A percentile compares a stretch with the other conserved stretches of the same genome.
Conservation (phyloP, 2,113 vertebrate genomes). For the Elephas maximus region DNA sequence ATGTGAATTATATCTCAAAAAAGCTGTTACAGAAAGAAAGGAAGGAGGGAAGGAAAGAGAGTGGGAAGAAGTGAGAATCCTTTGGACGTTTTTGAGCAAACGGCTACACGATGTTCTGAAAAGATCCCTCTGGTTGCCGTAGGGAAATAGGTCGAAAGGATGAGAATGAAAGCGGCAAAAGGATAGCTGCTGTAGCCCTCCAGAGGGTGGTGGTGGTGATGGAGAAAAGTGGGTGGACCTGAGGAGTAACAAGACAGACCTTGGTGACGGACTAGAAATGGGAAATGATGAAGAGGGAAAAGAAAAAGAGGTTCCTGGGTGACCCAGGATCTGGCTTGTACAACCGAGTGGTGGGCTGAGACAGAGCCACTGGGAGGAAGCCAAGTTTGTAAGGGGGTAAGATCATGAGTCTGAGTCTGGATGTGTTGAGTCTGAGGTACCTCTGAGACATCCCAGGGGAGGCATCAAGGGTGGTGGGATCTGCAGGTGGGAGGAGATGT, state of each 20-base stretch:
- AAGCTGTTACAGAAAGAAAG: too few species aligned
- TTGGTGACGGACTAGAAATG: background rate
- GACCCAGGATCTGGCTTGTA: background rate
- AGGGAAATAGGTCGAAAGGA: background rate
- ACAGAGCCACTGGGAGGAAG: background rate
- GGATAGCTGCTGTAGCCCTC: too few species aligned
- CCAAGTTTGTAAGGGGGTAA: background rate
- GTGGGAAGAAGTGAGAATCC: background rate
- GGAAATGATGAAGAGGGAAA: background rate
- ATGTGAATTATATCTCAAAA: too few species aligned
- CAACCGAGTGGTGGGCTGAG: background rate
- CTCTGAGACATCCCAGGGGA: background rate
- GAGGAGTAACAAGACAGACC: background rate
- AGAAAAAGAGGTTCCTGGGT: background rate
- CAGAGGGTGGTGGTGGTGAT: background rate
- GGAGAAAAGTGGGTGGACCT: background rate
- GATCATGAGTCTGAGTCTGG: background rate
- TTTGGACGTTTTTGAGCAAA: background rate
- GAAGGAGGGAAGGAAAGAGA: background rate
- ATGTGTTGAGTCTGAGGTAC: background rate
- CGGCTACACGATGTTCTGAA: background rate
- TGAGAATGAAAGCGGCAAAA: rapidly evolving
- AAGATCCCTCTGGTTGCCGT: background rate
- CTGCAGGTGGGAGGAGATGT: background rate
- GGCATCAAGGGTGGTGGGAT: too few species aligned